phyloP scores from a whole-genome alignment of 1,140 invertebrate species.

The Palaemon carinicauda region DNA sequence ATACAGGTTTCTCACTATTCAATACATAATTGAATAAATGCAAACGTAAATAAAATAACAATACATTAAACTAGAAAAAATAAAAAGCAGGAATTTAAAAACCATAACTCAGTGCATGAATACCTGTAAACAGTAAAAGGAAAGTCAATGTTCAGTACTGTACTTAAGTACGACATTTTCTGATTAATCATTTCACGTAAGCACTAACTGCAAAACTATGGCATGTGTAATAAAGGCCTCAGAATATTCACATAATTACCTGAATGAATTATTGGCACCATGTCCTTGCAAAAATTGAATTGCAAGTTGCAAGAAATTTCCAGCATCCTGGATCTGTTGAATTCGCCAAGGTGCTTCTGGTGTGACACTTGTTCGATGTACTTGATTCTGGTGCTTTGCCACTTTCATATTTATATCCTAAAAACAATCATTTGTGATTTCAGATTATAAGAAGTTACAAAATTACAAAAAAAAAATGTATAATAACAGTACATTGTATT shows the following conservation, averaged over 20 bases:
- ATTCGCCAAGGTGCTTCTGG: constrained; percentile 58
- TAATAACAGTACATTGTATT: too few relatives aligned
- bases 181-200: too few relatives aligned
- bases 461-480: background rate
- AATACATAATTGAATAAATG: too few relatives aligned
- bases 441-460: background rate
- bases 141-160: too few relatives aligned
- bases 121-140: background rate
- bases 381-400: constrained; percentile 48
- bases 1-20: too few relatives aligned
- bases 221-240: background rate
- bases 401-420: constrained; percentile 55
- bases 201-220: background rate
- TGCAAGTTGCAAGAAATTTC: constrained; percentile 55
- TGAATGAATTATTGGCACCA: constrained; percentile 44
- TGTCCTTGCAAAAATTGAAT: constrained; percentile 50
- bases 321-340: constrained; percentile 58
- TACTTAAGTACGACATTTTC: too few relatives aligned
- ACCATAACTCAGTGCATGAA: too few relatives aligned
- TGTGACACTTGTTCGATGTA: constrained; percentile 58
- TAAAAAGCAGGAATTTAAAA: too few relatives aligned
- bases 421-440: background rate
- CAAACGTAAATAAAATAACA: too few relatives aligned
- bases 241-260: background rate
- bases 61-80: too few relatives aligned